Conservation (phyloP, 2,797 vertebrate species). For the Galagoides demidoff region DNA sequence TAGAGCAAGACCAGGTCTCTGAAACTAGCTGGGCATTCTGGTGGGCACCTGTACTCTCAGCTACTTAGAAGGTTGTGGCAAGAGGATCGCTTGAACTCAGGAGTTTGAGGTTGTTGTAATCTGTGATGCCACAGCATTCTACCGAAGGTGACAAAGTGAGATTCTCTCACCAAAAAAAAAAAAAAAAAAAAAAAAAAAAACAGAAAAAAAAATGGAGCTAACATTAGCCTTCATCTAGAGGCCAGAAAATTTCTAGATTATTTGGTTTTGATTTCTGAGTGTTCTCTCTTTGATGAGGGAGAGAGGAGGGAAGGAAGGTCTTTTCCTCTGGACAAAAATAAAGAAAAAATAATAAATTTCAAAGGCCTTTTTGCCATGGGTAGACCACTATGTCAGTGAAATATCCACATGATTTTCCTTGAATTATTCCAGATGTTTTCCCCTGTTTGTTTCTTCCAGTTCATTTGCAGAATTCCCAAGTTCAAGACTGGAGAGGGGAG, state of each 20-base stretch:
- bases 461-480: conserved; percentile 54
- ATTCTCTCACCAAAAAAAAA: no score
- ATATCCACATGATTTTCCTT: background rate
- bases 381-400: conserved; percentile 41
- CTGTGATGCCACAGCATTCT: no score
- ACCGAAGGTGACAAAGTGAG: no score
- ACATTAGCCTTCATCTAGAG: conserved; percentile 36
- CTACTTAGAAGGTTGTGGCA: no score
- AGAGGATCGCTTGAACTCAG: no score
- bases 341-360: background rate
- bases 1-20: no score
- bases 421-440: conserved; percentile 28
- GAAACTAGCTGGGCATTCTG: no score
- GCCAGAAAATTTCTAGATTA: conserved; percentile 39
- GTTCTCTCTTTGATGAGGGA: background rate
- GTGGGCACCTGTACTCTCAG: no score
- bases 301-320: no score
- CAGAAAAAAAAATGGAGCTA: conserved; percentile 1
- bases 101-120: no score
- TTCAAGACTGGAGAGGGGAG: background rate
- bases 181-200: no score
- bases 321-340: background rate
- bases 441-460: conserved; percentile 24
- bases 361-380: conserved; percentile 49
- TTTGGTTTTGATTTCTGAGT: conserved; percentile 28